These are phyloP conservation scores for Adoxophyes honmai DNA, from an alignment of 1,140 invertebrate species.

Conservation along the genomic window DNA sequence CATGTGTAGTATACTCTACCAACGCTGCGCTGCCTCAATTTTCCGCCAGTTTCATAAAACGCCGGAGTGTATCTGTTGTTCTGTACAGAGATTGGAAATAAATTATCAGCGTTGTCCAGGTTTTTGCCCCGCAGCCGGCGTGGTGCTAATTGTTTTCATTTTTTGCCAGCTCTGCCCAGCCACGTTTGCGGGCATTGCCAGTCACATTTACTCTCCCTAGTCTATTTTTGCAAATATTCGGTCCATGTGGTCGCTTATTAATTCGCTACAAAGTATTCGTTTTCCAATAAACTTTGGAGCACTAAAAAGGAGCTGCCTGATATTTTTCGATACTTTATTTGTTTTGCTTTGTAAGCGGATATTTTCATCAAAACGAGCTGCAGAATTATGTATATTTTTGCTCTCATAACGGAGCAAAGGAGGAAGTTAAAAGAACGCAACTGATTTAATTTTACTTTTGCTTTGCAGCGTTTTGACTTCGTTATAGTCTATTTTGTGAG, in stretches of 20 bases:
- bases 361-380: background rate
- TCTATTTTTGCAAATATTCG: too few species aligned
- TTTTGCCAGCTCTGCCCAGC: slow-evolving; percentile 28
- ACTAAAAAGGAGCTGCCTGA: too few species aligned
- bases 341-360: background rate
- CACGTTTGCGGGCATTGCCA: background rate
- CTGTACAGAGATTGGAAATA: slow-evolving; percentile 50
- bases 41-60: too few species aligned
- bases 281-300: too few species aligned
- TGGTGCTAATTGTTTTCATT: slow-evolving; percentile 57
- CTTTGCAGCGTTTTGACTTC: background rate
- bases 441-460: slow-evolving; percentile 9
- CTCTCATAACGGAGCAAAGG: background rate
- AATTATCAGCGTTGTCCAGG: slow-evolving; percentile 45
- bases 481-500: slow-evolving; percentile 5
- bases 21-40: too few species aligned
- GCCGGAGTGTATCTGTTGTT: too few species aligned
- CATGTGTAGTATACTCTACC: too few species aligned
- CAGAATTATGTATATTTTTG: slow-evolving; percentile 9
- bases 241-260: too few species aligned
- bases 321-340: too few species aligned
- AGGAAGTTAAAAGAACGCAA: slow-evolving; percentile 1
- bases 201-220: background rate
- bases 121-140: slow-evolving; percentile 34
- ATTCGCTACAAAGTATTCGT: too few species aligned